Conservation (phyloP, 2,888 invertebrate genomes). For the Teleiodes luculella region DNA sequence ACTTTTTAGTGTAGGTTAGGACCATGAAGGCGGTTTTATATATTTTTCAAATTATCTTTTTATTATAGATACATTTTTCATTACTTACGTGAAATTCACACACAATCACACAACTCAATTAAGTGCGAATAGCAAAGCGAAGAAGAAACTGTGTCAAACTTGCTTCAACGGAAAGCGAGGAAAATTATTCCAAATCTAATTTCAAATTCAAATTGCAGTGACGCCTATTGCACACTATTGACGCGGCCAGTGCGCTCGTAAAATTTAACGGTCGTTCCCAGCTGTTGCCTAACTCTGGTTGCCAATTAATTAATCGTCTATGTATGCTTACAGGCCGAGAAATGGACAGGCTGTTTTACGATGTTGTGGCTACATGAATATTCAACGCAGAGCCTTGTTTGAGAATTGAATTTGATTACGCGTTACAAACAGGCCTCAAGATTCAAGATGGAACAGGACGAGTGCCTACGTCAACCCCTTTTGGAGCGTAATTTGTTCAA, state of each 20-base stretch:
- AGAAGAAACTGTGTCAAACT: not conserved
- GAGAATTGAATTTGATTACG: slow-evolving; percentile 51
- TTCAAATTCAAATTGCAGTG: slow-evolving; percentile 19
- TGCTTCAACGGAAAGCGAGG: not conserved
- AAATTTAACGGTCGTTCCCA: slow-evolving; percentile 33
- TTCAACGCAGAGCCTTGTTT: slow-evolving; percentile 43
- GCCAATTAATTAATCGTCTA: slow-evolving; percentile 65
- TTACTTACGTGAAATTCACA: no score
- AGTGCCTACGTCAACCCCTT: not conserved
- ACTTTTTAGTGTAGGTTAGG: no score
- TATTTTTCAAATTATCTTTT: no score
- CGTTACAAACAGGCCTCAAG: not conserved
- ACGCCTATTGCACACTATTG: slow-evolving; percentile 14
- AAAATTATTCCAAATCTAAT: slow-evolving; percentile 10
- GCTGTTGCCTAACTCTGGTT: slow-evolving; percentile 61
- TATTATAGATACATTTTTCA: no score
- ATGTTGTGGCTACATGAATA: slow-evolving; percentile 52
- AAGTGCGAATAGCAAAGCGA: not conserved
- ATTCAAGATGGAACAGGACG: not conserved
- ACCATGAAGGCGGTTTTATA: no score
- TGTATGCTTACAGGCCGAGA: slow-evolving; percentile 60
- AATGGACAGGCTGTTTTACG: slow-evolving; percentile 66
- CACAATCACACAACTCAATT: no score
- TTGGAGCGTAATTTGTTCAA: not conserved
- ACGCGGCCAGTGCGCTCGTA: slow-evolving; percentile 11